These are phyloP conservation scores for Drosophila tsacasi DNA, from an alignment of 1,140 invertebrate species.

Conservation along the genomic window DNA sequence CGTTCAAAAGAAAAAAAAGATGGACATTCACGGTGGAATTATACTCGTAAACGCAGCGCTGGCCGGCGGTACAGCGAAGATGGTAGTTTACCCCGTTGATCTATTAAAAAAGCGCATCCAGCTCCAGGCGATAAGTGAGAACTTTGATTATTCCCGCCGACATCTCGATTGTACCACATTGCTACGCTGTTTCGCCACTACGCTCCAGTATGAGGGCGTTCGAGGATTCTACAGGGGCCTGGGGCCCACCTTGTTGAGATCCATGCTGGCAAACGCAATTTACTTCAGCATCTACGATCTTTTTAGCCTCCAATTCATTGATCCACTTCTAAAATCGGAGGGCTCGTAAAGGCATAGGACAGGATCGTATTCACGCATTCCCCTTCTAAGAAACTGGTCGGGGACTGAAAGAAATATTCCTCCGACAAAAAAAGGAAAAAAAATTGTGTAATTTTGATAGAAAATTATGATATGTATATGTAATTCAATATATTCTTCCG, in stretches of 20 bases:
- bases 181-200: background rate
- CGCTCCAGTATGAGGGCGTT: background rate
- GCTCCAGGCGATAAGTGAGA: background rate
- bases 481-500: background rate
- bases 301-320: background rate
- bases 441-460: slow-evolving; percentile 10
- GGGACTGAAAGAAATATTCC: background rate
- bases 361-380: background rate
- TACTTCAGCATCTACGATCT: slow-evolving; percentile 6
- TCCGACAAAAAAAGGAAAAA: background rate
- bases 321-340: background rate
- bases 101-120: slow-evolving; percentile 4
- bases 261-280: slow-evolving; percentile 2
- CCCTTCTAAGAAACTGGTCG: background rate
- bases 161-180: background rate
- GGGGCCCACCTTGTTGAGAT: background rate
- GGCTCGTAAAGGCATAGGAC: background rate
- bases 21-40: background rate
- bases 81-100: slow-evolving; percentile 4
- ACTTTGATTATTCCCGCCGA: background rate
- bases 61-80: slow-evolving; percentile 5
- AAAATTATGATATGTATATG: background rate
- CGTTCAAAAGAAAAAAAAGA: background rate
- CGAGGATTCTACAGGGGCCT: slow-evolving; percentile 12
- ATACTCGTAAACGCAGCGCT: background rate